phyloP scores from a whole-genome alignment of 2,888 invertebrate species.

The Drosophila nigritarsus region DNA sequence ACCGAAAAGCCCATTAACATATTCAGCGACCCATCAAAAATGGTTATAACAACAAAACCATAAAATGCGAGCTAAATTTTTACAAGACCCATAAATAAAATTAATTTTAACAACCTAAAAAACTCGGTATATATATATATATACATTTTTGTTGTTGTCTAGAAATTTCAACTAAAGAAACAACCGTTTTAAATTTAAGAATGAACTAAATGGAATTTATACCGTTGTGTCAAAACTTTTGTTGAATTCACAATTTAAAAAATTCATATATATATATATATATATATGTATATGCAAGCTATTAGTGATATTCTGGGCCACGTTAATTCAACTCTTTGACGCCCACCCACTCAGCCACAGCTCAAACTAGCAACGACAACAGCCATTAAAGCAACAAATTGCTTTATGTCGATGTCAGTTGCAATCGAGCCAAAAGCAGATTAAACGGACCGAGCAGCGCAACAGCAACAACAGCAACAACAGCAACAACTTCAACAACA shows the following conservation, averaged over 20 bases:
- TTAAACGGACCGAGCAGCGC: constrained; percentile 32
- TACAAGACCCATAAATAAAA: constrained; percentile 2
- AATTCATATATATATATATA: not conserved
- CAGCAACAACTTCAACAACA: not conserved
- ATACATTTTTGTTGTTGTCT: not conserved
- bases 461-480: not conserved
- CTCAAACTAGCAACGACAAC: constrained; percentile 7
- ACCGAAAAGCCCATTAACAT: constrained; percentile 55
- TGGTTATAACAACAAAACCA: constrained; percentile 20
- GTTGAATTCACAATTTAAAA: not conserved
- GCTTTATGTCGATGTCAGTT: constrained; percentile 50
- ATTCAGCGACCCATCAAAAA: constrained; percentile 57
- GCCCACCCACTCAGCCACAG: constrained; percentile 18
- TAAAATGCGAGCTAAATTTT: constrained; percentile 2
- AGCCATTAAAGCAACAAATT: constrained; percentile 22
- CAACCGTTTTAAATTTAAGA: not conserved
- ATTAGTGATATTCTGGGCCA: constrained; percentile 28
- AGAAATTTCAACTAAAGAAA: not conserved
- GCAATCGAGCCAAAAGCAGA: constrained; percentile 46
- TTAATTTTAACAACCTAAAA: not conserved
- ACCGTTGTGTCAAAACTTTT: not conserved
- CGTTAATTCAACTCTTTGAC: constrained; percentile 14
- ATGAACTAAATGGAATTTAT: not conserved
- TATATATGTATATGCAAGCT: not conserved
- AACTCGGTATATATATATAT: not conserved